Conservation (phyloP, 2,797 vertebrate genomes). For the Myotis myotis region DNA sequence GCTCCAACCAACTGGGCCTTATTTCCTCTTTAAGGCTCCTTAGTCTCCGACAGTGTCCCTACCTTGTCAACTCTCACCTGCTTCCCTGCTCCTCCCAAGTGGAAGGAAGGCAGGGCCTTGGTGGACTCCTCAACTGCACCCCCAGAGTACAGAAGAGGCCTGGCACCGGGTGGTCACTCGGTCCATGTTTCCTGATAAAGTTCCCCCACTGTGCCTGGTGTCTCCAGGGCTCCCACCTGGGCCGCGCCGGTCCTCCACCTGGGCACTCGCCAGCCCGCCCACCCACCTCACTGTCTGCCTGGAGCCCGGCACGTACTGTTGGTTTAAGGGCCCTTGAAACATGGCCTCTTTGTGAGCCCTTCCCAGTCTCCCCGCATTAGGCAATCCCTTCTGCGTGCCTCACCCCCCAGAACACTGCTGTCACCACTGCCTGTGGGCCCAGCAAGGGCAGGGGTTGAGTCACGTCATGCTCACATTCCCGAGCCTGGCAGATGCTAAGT, state of each 20-base stretch:
- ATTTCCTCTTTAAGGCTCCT: not conserved
- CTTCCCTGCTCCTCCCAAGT: too few relatives aligned
- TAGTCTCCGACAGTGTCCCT: too few relatives aligned
- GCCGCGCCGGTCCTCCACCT: fast-evolving
- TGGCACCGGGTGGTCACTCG: fast-evolving
- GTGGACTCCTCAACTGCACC: not conserved
- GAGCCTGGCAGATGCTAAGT: not conserved
- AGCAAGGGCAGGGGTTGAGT: not conserved
- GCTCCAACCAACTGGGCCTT: not conserved
- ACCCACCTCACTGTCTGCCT: not conserved
- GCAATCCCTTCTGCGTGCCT: not conserved
- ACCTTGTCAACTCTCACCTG: not conserved
- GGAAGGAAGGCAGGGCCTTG: not conserved
- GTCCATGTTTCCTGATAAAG: not conserved
- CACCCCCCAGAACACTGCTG: not conserved
- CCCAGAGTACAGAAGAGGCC: not conserved
- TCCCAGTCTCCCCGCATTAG: not conserved
- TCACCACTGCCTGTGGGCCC: not conserved
- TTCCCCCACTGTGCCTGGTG: not conserved
- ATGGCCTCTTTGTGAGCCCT: not conserved
- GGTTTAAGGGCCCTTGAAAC: not conserved
- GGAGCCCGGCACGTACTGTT: too few relatives aligned
- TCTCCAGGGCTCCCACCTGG: too few relatives aligned
- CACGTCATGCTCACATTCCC: not conserved
- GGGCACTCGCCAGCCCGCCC: not conserved